These are phyloP conservation scores for Rhea pennata DNA, from an alignment of 2,113 vertebrate species.

Conservation along the genomic window DNA sequence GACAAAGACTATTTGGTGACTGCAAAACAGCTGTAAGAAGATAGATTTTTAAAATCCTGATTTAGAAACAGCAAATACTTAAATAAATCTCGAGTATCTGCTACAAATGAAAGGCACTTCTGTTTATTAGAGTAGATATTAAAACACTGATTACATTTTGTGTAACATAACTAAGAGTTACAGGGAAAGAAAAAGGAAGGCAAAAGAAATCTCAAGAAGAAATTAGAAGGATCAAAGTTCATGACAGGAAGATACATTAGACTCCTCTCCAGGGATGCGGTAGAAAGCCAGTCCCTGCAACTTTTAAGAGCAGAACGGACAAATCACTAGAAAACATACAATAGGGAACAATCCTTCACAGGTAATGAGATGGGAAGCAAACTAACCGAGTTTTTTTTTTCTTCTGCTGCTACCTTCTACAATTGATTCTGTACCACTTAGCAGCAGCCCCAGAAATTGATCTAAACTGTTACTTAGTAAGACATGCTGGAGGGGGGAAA, in stretches of 20 bases:
- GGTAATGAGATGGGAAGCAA: slow-evolving; percentile 52
- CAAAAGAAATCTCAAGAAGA: background rate
- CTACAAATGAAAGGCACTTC: background rate
- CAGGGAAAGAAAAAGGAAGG: background rate
- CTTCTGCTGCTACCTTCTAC: slow-evolving; percentile 4
- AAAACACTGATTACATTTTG: background rate
- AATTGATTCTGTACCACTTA: slow-evolving; percentile 48
- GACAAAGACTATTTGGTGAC: background rate
- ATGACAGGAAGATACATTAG: slow-evolving; percentile 56
- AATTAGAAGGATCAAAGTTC: slow-evolving; percentile 25
- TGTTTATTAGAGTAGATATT: background rate
- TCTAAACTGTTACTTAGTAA: background rate
- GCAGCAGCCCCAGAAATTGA: slow-evolving; percentile 10
- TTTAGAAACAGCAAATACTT: background rate
- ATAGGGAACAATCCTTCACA: slow-evolving; percentile 58
- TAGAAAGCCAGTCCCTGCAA: slow-evolving; percentile 29
- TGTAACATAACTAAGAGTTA: background rate
- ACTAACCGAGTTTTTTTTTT: slow-evolving; percentile 16
- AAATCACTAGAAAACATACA: slow-evolving; percentile 60
- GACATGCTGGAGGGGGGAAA: background rate
- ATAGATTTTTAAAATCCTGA: accelerated
- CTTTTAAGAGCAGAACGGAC: slow-evolving; percentile 42
- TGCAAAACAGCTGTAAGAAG: background rate
- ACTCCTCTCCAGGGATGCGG: background rate
- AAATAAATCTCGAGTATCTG: background rate